Evolutionary conservation across 2,888 invertebrate genomes (phyloP), one percentile per base, ranked within the genome.

Genomic region (Drosophila trichaetosa): DNA sequence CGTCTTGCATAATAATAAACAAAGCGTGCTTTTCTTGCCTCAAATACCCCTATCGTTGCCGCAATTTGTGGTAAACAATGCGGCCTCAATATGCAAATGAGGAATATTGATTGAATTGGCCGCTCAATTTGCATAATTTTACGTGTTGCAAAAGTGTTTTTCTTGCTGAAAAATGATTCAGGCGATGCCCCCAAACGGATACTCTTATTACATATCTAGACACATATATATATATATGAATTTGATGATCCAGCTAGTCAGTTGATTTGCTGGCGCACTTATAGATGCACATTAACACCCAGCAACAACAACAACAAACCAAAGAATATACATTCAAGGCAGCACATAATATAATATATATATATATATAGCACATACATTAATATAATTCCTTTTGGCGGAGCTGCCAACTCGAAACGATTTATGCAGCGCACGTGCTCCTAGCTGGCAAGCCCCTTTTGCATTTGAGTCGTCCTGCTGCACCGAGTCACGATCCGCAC

Each of bases 91-190:
- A 87, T 87, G 87, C 78, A 90, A 90, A 87, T 90, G 68, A 66
- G 81, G 74, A 76, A 75, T 79, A 88, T 89, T 85, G 81, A 83
- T 73, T 62, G 76, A 81, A 76, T 71, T 69, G 73, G 74, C 61
- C 71, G 59, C 48, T 24, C 53, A 72, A 87, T 90, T 88, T 90
- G 69, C 86, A 87, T 87, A 86, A 90, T 83, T 87, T 88, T 73
- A 54, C 73, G 67, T 69, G 70, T 72, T 78, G 81, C 63, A 64
- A 75, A 79, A 76, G 78, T 68, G 80, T 79, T 79, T 70, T 57
- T 42, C n/a, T 33, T 24, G 64, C 48, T 64, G 49, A 62, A 51
- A 75, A 75, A 62, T 49, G 71, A 67, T 73, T 78, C 60, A 53
- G 38, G 34, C 33, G 42, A 29, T 36, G 31, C 29, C 36, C 56